A percentile compares a stretch with the other conserved stretches of the same genome.
Conservation (phyloP, 2,113 vertebrate species). For the Puffinus mauretanicus region DNA sequence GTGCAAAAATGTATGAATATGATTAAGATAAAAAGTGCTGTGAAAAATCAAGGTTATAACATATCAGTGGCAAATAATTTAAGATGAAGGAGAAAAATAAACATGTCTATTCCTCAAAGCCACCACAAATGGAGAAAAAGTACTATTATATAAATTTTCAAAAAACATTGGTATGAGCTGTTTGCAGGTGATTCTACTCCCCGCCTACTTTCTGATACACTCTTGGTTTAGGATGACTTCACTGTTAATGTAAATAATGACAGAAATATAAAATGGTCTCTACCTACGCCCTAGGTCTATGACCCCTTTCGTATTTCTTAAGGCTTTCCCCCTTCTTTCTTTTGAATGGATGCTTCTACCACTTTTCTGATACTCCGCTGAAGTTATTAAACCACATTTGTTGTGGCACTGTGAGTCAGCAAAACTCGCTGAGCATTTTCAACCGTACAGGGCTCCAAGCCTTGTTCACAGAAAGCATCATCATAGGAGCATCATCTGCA, state of each 20-base stretch:
- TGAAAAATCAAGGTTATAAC: background rate
- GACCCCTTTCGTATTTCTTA: background rate
- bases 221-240: background rate
- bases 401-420: constrained; percentile 35
- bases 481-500: background rate
- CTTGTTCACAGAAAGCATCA: background rate
- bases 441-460: background rate
- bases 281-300: background rate
- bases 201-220: background rate
- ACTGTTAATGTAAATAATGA: background rate
- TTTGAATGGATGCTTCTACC: background rate
- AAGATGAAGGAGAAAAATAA: background rate
- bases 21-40: background rate
- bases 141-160: background rate
- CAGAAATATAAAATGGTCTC: background rate
- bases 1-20: background rate
- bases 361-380: background rate
- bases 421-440: background rate
- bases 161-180: background rate
- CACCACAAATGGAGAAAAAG: background rate
- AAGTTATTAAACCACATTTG: background rate
- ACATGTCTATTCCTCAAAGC: background rate
- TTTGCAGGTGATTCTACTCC: background rate
- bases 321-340: background rate
- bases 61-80: background rate